Evolutionary conservation across 2,113 vertebrate genomes (phyloP).

Genomic region (Hippocampus barbouri): DNA sequence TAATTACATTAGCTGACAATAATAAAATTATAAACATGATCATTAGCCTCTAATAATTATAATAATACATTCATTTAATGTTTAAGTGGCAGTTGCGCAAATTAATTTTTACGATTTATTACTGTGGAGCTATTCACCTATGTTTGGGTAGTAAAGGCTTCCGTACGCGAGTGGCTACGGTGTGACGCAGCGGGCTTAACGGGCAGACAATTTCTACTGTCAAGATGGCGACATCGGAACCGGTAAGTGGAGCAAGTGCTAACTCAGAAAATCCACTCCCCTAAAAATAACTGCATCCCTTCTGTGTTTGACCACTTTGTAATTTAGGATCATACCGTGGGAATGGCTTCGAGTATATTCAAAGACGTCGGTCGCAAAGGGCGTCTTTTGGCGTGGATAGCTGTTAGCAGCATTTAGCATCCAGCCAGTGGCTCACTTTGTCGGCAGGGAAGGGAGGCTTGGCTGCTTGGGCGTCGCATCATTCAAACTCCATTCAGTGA

Average conservation of each 20-base stretch:
- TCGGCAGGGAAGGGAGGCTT: constrained; percentile 50
- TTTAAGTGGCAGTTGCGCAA: no score
- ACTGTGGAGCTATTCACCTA: no score
- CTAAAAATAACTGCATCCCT: not conserved
- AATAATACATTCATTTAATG: no score
- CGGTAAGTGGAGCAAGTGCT: constrained; percentile 70
- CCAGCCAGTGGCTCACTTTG: constrained; percentile 60
- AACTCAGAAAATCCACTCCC: not conserved
- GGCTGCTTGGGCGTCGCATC: constrained; percentile 37
- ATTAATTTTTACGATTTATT: no score
- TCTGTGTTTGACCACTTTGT: fast-evolving
- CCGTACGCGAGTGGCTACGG: constrained; percentile 61
- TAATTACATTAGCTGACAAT: no score
- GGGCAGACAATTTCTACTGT: constrained; percentile 65
- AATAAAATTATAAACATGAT: no score
- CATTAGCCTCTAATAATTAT: no score
- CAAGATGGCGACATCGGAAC: constrained; percentile 83
- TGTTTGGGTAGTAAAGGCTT: constrained; percentile 21
- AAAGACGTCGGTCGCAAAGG: not conserved
- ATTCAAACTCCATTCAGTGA: constrained; percentile 41
- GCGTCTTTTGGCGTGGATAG: constrained; percentile 35
- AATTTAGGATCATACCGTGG: not conserved
- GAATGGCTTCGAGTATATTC: not conserved
- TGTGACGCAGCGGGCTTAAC: constrained; percentile 69
- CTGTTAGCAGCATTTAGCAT: constrained; percentile 58